Percentiles rank a stretch among this genome's conserved stretches.
These are phyloP conservation scores for Matsumyia berberina DNA, from an alignment of 2,888 invertebrate species.

Conservation along the genomic window DNA sequence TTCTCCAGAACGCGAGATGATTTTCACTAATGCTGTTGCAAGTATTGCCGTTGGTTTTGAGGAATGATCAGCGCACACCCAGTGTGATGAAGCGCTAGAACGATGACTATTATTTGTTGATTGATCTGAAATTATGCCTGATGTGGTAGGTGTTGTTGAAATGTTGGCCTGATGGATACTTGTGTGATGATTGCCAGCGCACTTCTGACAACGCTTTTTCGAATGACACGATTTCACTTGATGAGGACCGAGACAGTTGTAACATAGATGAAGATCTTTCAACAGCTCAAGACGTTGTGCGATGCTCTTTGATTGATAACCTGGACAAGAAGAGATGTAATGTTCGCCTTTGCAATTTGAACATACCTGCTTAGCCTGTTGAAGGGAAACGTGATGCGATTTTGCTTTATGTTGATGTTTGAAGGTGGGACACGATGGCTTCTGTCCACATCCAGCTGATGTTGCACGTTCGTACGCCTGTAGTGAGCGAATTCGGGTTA, in stretches of 20 bases:
- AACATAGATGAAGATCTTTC: slow-evolving; percentile 22
- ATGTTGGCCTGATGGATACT: slow-evolving; percentile 10
- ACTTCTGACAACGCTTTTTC: slow-evolving; percentile 34
- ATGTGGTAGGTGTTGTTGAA: neutral
- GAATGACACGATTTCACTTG: slow-evolving; percentile 20
- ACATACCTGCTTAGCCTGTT: slow-evolving; percentile 21
- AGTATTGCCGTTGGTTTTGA: slow-evolving; percentile 5
- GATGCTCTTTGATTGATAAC: slow-evolving; percentile 28
- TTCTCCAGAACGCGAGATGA: slow-evolving; percentile 22
- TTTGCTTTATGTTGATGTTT: slow-evolving; percentile 15
- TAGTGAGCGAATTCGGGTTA: slow-evolving; percentile 3
- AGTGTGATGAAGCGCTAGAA: slow-evolving; percentile 7
- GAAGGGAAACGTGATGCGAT: slow-evolving; percentile 10
- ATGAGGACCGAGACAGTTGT: slow-evolving; percentile 38
- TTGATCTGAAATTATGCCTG: neutral
- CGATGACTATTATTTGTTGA: neutral
- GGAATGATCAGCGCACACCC: neutral
- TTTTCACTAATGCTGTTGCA: slow-evolving; percentile 34
- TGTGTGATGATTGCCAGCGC: slow-evolving; percentile 31
- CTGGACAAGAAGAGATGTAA: slow-evolving; percentile 41
- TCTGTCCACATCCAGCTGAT: neutral
- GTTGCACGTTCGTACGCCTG: slow-evolving; percentile 5
- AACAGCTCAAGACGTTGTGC: slow-evolving; percentile 34
- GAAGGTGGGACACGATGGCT: neutral
- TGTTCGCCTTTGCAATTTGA: slow-evolving; percentile 36